Conservation (phyloP, 2,113 vertebrate species). For the Ictalurus punctatus region DNA sequence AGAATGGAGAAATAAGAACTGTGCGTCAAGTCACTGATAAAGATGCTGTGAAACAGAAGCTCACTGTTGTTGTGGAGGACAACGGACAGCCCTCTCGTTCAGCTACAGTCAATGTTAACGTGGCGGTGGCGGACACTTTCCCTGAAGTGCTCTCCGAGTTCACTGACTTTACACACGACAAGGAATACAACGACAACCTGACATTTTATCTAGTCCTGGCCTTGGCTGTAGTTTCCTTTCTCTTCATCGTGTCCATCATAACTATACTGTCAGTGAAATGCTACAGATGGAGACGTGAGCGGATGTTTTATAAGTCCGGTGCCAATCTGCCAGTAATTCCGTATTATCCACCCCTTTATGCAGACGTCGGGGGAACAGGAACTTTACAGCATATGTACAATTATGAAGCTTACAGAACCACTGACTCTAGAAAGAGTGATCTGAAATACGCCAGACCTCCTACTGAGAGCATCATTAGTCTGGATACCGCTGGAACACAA, state of each 20-base stretch:
- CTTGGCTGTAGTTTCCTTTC: constrained; percentile 51
- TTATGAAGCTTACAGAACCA: constrained; percentile 55
- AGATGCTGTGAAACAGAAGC: no score
- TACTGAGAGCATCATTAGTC: constrained; percentile 49
- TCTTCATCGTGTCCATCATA: constrained; percentile 55
- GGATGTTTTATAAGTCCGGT: constrained; percentile 46
- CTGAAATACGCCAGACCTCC: constrained; percentile 46
- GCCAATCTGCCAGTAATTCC: constrained; percentile 57
- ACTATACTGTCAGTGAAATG: constrained; percentile 58
- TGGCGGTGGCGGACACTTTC: constrained; percentile 56
- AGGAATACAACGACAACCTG: constrained; percentile 46
- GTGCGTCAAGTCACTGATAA: no score
- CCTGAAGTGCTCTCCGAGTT: constrained; percentile 54
- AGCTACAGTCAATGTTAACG: constrained; percentile 54
- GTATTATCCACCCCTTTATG: constrained; percentile 51
- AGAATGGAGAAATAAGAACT: no score
- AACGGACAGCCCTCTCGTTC: constrained; percentile 50
- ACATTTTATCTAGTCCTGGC: constrained; percentile 50
- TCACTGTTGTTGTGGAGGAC: no score
- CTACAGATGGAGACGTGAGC: constrained; percentile 55
- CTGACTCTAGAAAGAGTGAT: constrained; percentile 56
- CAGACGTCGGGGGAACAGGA: constrained; percentile 54
- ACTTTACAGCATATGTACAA: constrained; percentile 56
- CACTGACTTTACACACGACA: constrained; percentile 50
- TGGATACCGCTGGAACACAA: constrained; percentile 46